Evolutionary conservation across 1,140 invertebrate species (phyloP).

Genomic region (Lepidostoma basale): DNA sequence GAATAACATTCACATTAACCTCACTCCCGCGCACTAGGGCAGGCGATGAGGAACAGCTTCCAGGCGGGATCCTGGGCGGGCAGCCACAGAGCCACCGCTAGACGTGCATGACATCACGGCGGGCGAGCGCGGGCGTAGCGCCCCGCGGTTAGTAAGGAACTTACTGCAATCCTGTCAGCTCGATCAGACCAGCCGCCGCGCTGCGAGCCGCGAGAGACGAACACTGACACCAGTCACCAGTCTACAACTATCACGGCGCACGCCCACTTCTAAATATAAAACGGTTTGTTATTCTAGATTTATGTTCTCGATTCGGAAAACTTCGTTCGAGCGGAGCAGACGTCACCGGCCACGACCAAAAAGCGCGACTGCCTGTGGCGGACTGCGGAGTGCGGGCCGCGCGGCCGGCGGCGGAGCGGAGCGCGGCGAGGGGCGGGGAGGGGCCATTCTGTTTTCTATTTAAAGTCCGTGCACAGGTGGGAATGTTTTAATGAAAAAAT

Average conservation of each 20-base stretch:
- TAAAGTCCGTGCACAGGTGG: too few relatives aligned
- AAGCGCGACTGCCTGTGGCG: too few relatives aligned
- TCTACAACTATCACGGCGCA: neutral
- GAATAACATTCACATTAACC: neutral
- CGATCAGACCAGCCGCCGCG: neutral
- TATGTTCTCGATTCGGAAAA: too few relatives aligned
- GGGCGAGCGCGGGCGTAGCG: neutral
- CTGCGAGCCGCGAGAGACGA: neutral
- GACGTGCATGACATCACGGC: neutral
- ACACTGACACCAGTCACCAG: neutral
- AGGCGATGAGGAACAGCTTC: neutral
- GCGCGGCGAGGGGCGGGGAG: too few relatives aligned
- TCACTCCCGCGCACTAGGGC: neutral
- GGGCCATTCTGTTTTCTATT: too few relatives aligned
- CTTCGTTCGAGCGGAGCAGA: too few relatives aligned
- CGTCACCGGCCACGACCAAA: too few relatives aligned
- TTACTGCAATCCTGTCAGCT: neutral
- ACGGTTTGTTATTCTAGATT: neutral
- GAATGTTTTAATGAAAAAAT: too few relatives aligned
- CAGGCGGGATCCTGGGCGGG: neutral
- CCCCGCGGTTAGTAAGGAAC: neutral
- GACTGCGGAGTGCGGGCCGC: too few relatives aligned
- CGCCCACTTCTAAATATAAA: neutral
- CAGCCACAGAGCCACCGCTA: neutral
- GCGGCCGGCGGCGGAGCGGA: too few relatives aligned